Conservation (phyloP, 1,140 invertebrate genomes). For the Mya arenaria region DNA sequence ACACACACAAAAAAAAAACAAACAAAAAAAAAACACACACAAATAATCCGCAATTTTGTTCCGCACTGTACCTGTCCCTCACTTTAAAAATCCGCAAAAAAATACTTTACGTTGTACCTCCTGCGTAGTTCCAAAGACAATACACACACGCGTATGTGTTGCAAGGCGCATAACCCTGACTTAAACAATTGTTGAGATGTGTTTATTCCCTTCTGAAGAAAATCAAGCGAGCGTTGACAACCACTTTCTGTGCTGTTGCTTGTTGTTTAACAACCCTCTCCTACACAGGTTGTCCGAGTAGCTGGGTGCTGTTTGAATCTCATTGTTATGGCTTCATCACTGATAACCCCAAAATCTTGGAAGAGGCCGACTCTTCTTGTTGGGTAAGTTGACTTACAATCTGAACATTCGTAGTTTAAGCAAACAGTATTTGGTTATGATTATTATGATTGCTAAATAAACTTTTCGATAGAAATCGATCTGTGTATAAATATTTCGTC, state of each 20-base stretch:
- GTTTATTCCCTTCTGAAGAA: no score
- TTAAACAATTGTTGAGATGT: no score
- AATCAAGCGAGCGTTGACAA: no score
- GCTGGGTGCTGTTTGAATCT: neutral
- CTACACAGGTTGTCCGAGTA: slow-evolving; percentile 13
- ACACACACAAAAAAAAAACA: no score
- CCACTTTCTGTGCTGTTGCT: no score
- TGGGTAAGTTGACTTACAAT: slow-evolving; percentile 15
- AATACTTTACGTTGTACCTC: neutral
- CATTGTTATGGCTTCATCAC: slow-evolving; percentile 24
- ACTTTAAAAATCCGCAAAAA: neutral
- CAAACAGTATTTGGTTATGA: neutral
- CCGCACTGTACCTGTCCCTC: no score
- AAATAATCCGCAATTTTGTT: no score
- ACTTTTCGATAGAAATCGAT: neutral
- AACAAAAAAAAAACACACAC: no score
- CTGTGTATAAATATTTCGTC: neutral
- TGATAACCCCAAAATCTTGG: slow-evolving; percentile 18
- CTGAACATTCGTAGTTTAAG: neutral
- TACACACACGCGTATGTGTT: no score
- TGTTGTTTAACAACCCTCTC: no score
- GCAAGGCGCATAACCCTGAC: no score
- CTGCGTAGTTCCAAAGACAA: no score
- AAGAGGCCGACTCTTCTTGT: slow-evolving; percentile 32
- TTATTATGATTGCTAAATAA: neutral